Base-by-base conservation (phyloP, 2,797 vertebrate species). In the Smutsia temminckii region DNA sequence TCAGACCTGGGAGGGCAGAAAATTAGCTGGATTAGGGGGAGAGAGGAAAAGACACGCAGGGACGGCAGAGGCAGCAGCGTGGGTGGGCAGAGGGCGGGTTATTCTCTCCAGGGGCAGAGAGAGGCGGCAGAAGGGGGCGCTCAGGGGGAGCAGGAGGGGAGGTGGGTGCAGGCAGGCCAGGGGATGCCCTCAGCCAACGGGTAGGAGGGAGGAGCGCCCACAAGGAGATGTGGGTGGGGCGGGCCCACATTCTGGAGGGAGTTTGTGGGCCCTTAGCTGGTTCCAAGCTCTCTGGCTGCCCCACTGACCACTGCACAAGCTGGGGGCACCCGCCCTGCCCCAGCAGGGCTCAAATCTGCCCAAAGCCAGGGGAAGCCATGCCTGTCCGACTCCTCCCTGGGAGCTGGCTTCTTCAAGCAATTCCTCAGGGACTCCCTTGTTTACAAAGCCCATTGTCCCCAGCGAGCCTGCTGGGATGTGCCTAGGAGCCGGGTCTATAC, bases 1-100 rank as follows among this genome's bases (percentile, higher is more conserved):
- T 99, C 99, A 98, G 99, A 99, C 99, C 99, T 99, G 99, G 99
- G 98, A 99, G 99, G 98, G 99, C 99, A 99, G 99, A 99, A 99
- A 99, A 99, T 99, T 99, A 99, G 99, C 99, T 98, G 99, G 99
- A 98, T 99, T 99, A 99, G 95, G 97, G 98, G 98, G 98, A 97
- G 95, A 98, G 98, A 98, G 98, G 98, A 97, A 98, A 97, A 98
- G 97, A 98, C 97, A 97, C 96, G 80, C 86, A 91, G 97, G 95
- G 72, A 51, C 6, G 53, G 96, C 89, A 93, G 97, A 63, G 63
- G 96, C 64, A 85, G 97, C 96, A 97, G 97, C 94, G 6, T 71
- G 96, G 98, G 40, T 34, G 89, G 96, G 97, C 97, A 97, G 97
- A 92, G 95, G 98, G 96, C 4, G 1, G 96, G 96, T 98, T 98